phyloP scores from a whole-genome alignment of 2,888 invertebrate species.

The Chelonus formosanus region DNA sequence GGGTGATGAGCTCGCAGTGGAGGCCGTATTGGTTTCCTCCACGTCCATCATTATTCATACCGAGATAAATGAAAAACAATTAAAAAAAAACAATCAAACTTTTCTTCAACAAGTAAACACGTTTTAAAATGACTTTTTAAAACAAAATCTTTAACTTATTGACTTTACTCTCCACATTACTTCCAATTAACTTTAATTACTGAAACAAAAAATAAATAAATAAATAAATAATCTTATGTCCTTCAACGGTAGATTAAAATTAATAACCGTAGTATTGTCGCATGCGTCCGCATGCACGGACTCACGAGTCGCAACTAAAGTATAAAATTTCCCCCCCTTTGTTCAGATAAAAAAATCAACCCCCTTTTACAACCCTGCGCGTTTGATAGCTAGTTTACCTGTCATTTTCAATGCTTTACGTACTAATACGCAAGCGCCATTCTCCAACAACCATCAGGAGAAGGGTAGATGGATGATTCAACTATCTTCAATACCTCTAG shows the following conservation, averaged over 20 bases:
- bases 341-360: constrained; percentile 32
- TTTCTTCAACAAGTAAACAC: too few relatives aligned
- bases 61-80: constrained; percentile 38
- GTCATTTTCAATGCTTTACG: constrained; percentile 13
- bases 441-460: not conserved
- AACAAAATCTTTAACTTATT: too few relatives aligned
- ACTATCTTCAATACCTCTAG: not conserved
- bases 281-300: constrained; percentile 63
- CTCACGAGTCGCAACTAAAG: constrained; percentile 63
- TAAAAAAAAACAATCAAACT: not conserved
- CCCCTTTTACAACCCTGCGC: constrained; percentile 35
- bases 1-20: constrained; percentile 62
- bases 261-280: constrained; percentile 42
- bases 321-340: constrained; percentile 54
- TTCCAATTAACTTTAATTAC: not conserved
- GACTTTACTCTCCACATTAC: too few relatives aligned
- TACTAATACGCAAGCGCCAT: constrained; percentile 21
- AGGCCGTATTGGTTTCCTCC: constrained; percentile 61
- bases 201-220: constrained; percentile 12
- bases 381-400: constrained; percentile 11
- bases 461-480: not conserved
- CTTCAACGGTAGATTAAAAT: constrained; percentile 34
- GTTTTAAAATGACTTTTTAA: too few relatives aligned
- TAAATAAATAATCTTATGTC: constrained; percentile 18
- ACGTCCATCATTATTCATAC: constrained; percentile 64